Evolutionary conservation across 2,888 invertebrate species (phyloP), one percentile per base, ranked within the genome.

Genomic region (Parnassius orleans): DNA sequence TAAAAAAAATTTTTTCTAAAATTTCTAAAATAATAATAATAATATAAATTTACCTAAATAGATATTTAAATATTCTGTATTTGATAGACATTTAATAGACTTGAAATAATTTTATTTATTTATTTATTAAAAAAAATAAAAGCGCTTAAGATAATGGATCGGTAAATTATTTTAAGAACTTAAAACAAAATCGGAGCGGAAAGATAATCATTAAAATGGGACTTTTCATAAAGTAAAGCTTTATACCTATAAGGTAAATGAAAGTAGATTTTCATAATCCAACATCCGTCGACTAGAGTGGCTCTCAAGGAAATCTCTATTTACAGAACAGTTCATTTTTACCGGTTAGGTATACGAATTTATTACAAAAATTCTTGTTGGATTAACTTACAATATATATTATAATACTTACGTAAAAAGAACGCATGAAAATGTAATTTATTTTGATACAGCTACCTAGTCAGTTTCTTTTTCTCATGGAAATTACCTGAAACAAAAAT

Each of bases 401-500:
- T 3, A 63, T 63, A 60, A 43, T 53, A 24, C 43, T 53, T 15
- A 60, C 57, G 50, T 60, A 41, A 57, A 24, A 64, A 57, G 44
- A 52, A 59, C 46, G 51, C 24, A 55, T 52, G 52, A 59, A 63
- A 70, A 72, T 68, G 72, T 74, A 74, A 75, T 75, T 79, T 78
- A 78, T 80, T 76, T 72, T 72, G 68, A 77, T 75, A 73, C 74
- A 76, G 66, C 72, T 72, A 65, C 68, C 70, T 72, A 72, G 72
- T 72, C 69, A 69, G 58, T 60, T 68, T 41, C 42, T 65, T 72
- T 68, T 69, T 66, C 55, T 52, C 55, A 53, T 54, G 65, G 66
- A 68, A 69, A 68, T 74, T 85, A 87, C 86, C 81, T 84, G 83
- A 66, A 84, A 86, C 81, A 84, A 82, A 80, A 81, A 71, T 76